Conservation (phyloP, 2,888 invertebrate species). For the Meta bourneti region DNA sequence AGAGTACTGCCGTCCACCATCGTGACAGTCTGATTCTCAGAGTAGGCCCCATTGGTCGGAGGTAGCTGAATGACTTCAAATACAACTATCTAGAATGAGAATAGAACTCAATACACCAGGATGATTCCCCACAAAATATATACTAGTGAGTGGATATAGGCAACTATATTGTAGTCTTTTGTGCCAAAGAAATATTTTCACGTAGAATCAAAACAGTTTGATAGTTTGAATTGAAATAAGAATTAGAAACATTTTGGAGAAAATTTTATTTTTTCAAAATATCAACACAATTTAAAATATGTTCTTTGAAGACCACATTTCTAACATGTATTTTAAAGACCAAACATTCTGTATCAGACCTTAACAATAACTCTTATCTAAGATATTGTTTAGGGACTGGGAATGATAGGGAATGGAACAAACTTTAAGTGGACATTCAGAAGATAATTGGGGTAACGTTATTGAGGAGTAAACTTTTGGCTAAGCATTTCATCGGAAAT, state of each 20-base stretch:
- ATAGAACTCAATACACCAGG: background rate
- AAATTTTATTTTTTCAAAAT: background rate
- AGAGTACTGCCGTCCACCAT: constrained; percentile 81
- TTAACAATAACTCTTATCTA: no score
- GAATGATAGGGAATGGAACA: no score
- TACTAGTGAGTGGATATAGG: background rate
- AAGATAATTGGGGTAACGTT: no score
- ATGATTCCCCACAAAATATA: background rate
- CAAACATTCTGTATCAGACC: no score
- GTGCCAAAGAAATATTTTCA: background rate
- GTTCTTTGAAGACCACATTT: no score
- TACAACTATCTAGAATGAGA: constrained; percentile 87
- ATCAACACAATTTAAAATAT: background rate
- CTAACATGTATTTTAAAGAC: no score
- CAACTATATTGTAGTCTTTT: background rate
- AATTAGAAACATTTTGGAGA: background rate
- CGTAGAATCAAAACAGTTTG: no score
- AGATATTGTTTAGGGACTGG: no score
- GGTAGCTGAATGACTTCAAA: constrained; percentile 90
- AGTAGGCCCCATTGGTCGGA: constrained; percentile 80
- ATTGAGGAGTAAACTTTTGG: no score
- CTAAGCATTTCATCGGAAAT: no score
- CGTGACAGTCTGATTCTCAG: constrained; percentile 81
- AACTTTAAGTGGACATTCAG: no score
- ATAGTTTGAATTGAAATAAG: background rate